Evolutionary conservation across 2,888 invertebrate genomes (phyloP), one percentile per base, ranked within the genome.

Genomic region (Incurvaria masculella): DNA sequence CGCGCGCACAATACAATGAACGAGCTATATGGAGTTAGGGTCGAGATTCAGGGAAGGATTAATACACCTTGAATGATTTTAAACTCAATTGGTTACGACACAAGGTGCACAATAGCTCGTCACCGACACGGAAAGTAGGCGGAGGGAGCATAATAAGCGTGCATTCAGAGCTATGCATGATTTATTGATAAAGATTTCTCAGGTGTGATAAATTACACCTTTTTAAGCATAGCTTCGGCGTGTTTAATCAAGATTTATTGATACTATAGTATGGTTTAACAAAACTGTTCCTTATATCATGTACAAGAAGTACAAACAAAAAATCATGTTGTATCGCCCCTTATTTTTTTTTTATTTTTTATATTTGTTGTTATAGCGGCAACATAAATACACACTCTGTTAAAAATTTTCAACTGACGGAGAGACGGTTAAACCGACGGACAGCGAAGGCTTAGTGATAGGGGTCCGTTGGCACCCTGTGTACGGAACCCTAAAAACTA

Each of bases 121-220:
- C 41, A 48, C 50, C 51, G 49, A 47, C 51, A 48, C 42, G 41
- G n/a, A n/a, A n/a, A 46, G 51, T 48, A 51, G 52, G 51, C 54
- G 53, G 62, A 33, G 60, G 58, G 51, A 61, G 59, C 59, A 61
- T 66, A 69, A 69, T 68, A 69, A 66, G 62, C 62, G 60, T 47
- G 56, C 56, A 59, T 66, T 63, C 59, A 61, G 55, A 57, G 58
- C 55, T 46, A 49, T 44, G 58, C 23, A 11, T 68, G 69, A 72
- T 71, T 67, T 70, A 72, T 70, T 59, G 62, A 57, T 54, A 58
- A 58, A 59, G 58, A 61, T 58, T 53, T 58, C 57, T 57, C 55
- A 57, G 59, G 63, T 61, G 66, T 63, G 67, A 69, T 65, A 63
- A 64, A 63, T 61, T 61, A 63, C 66, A 63, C 65, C 62, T 63